phyloP scores from a whole-genome alignment of 2,888 invertebrate genomes.

The Drosophila kokeensis region DNA sequence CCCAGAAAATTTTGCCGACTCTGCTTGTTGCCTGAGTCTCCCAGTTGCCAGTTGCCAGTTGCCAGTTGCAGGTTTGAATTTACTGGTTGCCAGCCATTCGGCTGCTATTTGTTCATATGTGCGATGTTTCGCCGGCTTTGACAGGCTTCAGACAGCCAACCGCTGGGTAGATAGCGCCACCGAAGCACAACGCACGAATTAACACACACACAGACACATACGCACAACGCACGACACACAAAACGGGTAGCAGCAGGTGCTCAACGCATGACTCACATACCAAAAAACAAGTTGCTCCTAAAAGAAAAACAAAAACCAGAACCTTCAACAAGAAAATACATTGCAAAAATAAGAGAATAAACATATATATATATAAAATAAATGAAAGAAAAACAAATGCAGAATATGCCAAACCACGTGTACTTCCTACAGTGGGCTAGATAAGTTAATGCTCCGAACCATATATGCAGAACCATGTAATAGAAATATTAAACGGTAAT shows the following conservation, averaged over 20 bases:
- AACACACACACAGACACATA: constrained; percentile 36
- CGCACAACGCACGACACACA: constrained; percentile 21
- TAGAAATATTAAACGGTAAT: neutral
- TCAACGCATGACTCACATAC: constrained; percentile 70
- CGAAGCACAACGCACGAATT: constrained; percentile 72
- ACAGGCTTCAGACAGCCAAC: constrained; percentile 59
- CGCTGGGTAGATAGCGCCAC: constrained; percentile 34
- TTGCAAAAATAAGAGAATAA: constrained; percentile 27
- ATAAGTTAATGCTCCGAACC: neutral
- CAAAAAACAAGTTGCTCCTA: constrained; percentile 37
- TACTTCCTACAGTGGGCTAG: constrained; percentile 11
- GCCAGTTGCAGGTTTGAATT: constrained; percentile 13
- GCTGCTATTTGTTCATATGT: constrained; percentile 38
- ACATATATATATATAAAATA: constrained; percentile 13
- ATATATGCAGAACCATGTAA: neutral
- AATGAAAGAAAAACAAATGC: constrained; percentile 25
- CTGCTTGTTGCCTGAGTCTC: constrained; percentile 27
- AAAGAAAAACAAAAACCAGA: constrained; percentile 33
- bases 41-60: constrained; percentile 6
- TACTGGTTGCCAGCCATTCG: constrained; percentile 15
- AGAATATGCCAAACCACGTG: neutral
- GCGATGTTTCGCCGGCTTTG: constrained; percentile 58
- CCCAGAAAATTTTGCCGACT: constrained; percentile 54
- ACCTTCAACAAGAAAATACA: constrained; percentile 29
- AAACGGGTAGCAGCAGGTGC: constrained; percentile 68